Conservation (phyloP, 2,113 vertebrate species). For the Passer montanus region DNA sequence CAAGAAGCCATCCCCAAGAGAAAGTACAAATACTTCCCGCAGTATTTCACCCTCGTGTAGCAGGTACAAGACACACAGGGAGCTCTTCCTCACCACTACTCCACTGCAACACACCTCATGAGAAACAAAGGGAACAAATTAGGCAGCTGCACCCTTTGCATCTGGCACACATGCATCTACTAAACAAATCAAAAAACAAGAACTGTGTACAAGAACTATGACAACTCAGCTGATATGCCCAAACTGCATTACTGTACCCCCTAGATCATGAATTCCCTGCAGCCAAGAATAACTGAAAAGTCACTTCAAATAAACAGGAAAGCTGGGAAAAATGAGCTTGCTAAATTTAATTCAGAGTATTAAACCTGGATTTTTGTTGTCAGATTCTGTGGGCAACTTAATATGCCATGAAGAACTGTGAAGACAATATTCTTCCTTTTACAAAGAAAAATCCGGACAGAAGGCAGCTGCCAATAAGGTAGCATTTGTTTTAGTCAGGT, state of each 20-base stretch:
- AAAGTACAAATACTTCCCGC: neutral
- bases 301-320: neutral
- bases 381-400: neutral
- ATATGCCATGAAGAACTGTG: neutral
- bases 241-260: neutral
- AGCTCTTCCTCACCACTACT: neutral
- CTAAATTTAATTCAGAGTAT: neutral
- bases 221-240: neutral
- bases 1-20: neutral
- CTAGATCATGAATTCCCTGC: neutral
- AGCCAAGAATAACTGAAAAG: neutral
- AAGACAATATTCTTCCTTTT: neutral
- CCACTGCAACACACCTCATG: neutral
- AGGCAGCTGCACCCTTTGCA: neutral
- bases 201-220: neutral
- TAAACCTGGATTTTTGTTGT: neutral
- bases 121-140: neutral
- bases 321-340: neutral
- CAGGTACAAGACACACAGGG: neutral
- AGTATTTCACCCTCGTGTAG: neutral
- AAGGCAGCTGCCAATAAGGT: constrained; percentile 23
- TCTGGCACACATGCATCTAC: neutral
- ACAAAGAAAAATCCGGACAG: neutral
- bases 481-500: neutral
- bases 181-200: neutral